phyloP scores from a whole-genome alignment of 2,888 invertebrate species.

The Chorisops tibialis region DNA sequence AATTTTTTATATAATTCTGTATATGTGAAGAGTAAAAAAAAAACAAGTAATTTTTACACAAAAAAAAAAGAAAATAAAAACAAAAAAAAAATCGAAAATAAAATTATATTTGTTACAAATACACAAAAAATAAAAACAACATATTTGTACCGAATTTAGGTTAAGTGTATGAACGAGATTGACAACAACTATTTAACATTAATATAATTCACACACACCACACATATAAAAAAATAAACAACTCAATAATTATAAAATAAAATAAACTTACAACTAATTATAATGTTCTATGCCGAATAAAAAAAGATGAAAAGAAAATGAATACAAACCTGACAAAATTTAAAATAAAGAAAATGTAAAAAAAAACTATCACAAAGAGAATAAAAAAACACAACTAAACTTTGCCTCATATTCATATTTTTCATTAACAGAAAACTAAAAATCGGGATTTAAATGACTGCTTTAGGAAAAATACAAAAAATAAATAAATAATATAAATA shows the following conservation, averaged over 20 bases:
- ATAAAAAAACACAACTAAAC: slow-evolving; percentile 3
- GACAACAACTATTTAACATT: slow-evolving; percentile 19
- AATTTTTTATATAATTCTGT: slow-evolving; percentile 32
- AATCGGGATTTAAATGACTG: slow-evolving; percentile 4
- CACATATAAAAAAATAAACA: slow-evolving; percentile 6
- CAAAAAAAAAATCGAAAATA: slow-evolving; percentile 1
- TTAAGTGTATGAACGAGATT: slow-evolving; percentile 26
- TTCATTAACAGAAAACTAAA: background rate
- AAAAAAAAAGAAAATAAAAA: slow-evolving; percentile 21
- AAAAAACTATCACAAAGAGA: background rate
- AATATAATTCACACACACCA: slow-evolving; percentile 9
- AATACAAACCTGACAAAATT: too few species aligned
- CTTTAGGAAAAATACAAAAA: slow-evolving; percentile 1
- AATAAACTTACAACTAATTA: background rate
- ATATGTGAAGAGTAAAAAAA: slow-evolving; percentile 23
- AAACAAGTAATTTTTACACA: slow-evolving; percentile 31
- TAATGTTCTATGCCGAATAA: too few species aligned
- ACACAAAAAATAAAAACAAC: slow-evolving; percentile 16
- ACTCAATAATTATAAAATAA: slow-evolving; percentile 14
- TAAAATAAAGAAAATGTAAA: too few species aligned
- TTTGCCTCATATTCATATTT: slow-evolving; percentile 21
- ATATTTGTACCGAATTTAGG: slow-evolving; percentile 32
- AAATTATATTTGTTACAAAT: slow-evolving; percentile 31
- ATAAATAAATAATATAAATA: background rate
- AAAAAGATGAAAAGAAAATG: too few species aligned